These are phyloP conservation scores for Halyomorpha halys DNA, from an alignment of 1,140 invertebrate genomes.

Conservation along the genomic window DNA sequence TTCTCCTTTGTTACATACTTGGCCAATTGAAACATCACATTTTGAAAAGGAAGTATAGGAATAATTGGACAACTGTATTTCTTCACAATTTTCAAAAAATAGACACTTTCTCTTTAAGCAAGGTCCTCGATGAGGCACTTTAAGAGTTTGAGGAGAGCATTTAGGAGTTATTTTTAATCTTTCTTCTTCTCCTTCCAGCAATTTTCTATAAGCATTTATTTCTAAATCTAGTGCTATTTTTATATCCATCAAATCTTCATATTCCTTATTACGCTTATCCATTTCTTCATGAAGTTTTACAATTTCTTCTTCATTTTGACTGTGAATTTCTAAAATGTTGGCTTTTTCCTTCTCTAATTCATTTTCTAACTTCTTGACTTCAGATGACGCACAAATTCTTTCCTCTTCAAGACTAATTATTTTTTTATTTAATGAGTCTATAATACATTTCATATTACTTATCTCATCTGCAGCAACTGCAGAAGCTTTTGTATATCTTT, in stretches of 20 bases:
- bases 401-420: constrained; percentile 64
- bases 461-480: constrained; percentile 61
- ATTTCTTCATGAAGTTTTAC: constrained; percentile 69
- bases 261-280: constrained; percentile 79
- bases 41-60: constrained; percentile 56
- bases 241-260: constrained; percentile 93
- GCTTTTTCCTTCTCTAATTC: constrained; percentile 60
- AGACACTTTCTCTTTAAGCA: constrained; percentile 67
- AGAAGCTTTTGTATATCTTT: constrained; percentile 53
- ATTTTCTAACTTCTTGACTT: constrained; percentile 68
- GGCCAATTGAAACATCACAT: constrained; percentile 75
- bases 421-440: constrained; percentile 59
- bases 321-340: constrained; percentile 59
- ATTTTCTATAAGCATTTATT: constrained; percentile 89
- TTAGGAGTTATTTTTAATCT: constrained; percentile 53
- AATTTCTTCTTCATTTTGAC: constrained; percentile 68
- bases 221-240: constrained; percentile 92
- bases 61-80: constrained; percentile 55
- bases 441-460: constrained; percentile 53
- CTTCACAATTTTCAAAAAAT: constrained; percentile 62
- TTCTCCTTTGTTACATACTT: constrained; percentile 77
- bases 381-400: constrained; percentile 49
- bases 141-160: constrained; percentile 33
- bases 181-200: constrained; percentile 69
- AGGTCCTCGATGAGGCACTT: constrained; percentile 39